These are phyloP conservation scores for Aviceda subcristata DNA, from an alignment of 2,113 vertebrate genomes.

Conservation along the genomic window DNA sequence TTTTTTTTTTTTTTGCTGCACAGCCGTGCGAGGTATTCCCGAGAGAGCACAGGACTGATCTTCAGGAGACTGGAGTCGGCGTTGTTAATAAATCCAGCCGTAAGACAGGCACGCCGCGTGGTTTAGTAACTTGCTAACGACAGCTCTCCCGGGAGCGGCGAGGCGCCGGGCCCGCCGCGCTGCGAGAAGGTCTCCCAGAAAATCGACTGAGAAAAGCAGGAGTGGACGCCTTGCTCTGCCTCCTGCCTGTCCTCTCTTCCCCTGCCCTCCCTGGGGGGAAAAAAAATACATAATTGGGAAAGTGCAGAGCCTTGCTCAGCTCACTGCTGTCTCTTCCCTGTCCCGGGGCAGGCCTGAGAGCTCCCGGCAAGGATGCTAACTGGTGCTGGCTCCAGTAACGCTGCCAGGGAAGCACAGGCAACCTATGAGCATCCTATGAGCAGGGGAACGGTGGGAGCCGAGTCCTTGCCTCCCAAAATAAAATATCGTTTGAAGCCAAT, in stretches of 20 bases:
- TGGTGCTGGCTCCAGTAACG: not conserved
- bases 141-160: not conserved
- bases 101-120: not conserved
- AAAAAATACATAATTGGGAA: not conserved
- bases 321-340: not conserved
- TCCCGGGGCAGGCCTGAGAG: not conserved
- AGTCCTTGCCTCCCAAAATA: not conserved
- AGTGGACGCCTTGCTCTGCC: not conserved
- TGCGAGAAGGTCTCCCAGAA: not conserved
- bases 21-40: not conserved
- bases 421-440: not conserved
- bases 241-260: not conserved
- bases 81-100: not conserved
- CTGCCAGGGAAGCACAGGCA: not conserved
- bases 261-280: not conserved
- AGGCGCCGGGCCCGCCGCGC: not conserved
- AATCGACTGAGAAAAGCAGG: not conserved
- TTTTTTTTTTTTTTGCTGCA: not conserved
- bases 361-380: constrained; percentile 1
- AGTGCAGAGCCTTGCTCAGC: not conserved
- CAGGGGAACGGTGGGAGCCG: accelerated
- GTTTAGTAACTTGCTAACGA: not conserved
- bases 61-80: not conserved
- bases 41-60: not conserved
- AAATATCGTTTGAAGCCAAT: not conserved